These are phyloP conservation scores for Leucozona laternaria DNA, from an alignment of 2,888 invertebrate genomes.

Conservation along the genomic window DNA sequence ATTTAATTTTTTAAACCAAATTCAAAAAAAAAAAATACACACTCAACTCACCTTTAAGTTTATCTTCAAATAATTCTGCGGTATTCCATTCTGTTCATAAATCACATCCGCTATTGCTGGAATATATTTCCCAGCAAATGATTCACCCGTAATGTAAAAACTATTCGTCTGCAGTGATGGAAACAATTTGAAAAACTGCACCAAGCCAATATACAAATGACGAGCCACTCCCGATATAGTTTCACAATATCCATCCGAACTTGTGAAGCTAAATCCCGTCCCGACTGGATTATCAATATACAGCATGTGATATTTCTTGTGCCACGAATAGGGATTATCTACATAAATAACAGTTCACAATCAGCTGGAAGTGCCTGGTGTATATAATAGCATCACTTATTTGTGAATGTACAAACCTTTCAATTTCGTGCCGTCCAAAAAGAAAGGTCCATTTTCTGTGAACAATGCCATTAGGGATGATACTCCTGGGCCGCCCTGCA, in stretches of 20 bases:
- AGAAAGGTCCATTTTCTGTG: conserved; percentile 87
- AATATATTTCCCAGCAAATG: conserved; percentile 87
- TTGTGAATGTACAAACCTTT: conserved; percentile 45
- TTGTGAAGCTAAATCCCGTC: conserved; percentile 88
- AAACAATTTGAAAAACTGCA: conserved; percentile 88
- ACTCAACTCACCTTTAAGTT: conserved; percentile 57
- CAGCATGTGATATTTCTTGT: conserved; percentile 86
- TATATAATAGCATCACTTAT: conserved; percentile 8
- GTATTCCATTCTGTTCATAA: conserved; percentile 61
- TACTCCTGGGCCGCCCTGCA: conserved; percentile 86
- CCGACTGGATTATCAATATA: conserved; percentile 89
- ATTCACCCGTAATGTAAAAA: conserved; percentile 88
- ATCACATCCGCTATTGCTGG: conserved; percentile 85
- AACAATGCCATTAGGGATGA: conserved; percentile 86
- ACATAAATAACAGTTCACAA: conserved; percentile 70
- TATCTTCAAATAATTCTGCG: conserved; percentile 68
- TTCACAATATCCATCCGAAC: conserved; percentile 86
- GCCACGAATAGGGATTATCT: conserved; percentile 87
- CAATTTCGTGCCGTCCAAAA: conserved; percentile 84
- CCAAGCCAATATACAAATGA: conserved; percentile 86
- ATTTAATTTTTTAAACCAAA: neutral
- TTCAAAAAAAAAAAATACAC: neutral
- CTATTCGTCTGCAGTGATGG: conserved; percentile 86
- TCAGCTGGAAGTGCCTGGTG: neutral
- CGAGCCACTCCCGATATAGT: conserved; percentile 87